Conservation (phyloP, 2,888 invertebrate species). For the Xiphydria camelus region DNA sequence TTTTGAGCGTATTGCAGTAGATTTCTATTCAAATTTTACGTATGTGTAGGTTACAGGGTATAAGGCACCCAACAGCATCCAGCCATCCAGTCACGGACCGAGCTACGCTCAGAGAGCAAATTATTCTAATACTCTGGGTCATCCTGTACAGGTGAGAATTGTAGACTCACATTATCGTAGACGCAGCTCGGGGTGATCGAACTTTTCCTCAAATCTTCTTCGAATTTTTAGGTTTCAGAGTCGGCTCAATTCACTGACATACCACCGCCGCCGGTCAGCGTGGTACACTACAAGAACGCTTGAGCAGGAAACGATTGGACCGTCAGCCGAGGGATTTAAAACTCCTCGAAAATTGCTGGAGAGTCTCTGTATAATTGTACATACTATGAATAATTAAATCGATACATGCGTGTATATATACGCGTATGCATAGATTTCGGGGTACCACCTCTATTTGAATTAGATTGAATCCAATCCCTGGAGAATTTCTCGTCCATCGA, state of each 20-base stretch:
- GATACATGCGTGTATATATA: no score
- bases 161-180: no score
- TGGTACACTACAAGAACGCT: constrained; percentile 47
- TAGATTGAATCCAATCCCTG: no score
- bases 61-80: constrained; percentile 48
- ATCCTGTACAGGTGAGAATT: constrained; percentile 47
- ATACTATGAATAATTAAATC: no score
- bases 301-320: no score
- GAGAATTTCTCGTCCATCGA: no score
- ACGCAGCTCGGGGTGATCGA: not conserved
- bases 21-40: constrained; percentile 3
- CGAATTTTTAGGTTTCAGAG: constrained; percentile 37
- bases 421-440: no score
- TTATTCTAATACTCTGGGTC: constrained; percentile 49
- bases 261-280: constrained; percentile 37
- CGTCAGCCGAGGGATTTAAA: no score
- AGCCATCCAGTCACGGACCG: constrained; percentile 45
- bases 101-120: constrained; percentile 48
- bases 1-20: no score
- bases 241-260: constrained; percentile 43
- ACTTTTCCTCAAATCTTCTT: constrained; percentile 5
- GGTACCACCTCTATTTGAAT: no score
- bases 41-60: constrained; percentile 49
- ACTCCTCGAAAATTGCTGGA: no score
- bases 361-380: not conserved